phyloP scores from a whole-genome alignment of 2,113 vertebrate species.

The Plecturocebus donacophilus region DNA sequence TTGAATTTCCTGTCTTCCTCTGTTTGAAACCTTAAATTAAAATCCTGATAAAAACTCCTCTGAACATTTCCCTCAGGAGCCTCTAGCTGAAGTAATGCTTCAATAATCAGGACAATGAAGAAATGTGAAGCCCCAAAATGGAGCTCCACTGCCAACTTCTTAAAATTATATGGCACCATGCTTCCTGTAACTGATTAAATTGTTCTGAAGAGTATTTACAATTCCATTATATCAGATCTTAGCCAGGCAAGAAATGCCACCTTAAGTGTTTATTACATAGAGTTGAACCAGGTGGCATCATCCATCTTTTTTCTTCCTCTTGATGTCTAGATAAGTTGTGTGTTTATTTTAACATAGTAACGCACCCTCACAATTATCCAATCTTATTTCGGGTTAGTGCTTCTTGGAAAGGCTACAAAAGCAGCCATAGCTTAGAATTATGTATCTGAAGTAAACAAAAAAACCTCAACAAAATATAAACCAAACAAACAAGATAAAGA shows the following conservation, averaged over 20 bases:
- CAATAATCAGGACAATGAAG: conserved; percentile 79
- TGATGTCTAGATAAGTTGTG: neutral
- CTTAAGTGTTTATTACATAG: conserved; percentile 70
- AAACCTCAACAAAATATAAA: conserved; percentile 4
- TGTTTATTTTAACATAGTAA: neutral
- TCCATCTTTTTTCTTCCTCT: conserved; percentile 15
- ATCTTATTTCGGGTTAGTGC: conserved; percentile 42
- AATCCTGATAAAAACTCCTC: conserved; percentile 71
- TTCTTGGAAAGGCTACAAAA: conserved; percentile 37
- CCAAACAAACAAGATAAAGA: conserved; percentile 64
- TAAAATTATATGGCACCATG: conserved; percentile 80
- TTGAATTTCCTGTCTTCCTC: conserved; percentile 36
- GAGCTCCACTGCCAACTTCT: conserved; percentile 76
- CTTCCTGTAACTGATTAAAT: conserved; percentile 81
- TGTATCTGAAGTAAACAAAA: conserved; percentile 29
- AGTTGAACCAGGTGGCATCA: neutral
- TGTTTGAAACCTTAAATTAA: conserved; percentile 79
- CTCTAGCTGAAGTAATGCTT: conserved; percentile 78
- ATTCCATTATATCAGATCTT: conserved; percentile 77
- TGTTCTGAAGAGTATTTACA: conserved; percentile 81
- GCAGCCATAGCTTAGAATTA: conserved; percentile 39
- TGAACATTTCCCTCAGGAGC: conserved; percentile 69
- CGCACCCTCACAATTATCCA: neutral
- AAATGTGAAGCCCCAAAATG: conserved; percentile 79
- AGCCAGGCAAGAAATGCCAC: conserved; percentile 77